Evolutionary conservation across 2,113 vertebrate species (phyloP).

Genomic region (Neogale vison): DNA sequence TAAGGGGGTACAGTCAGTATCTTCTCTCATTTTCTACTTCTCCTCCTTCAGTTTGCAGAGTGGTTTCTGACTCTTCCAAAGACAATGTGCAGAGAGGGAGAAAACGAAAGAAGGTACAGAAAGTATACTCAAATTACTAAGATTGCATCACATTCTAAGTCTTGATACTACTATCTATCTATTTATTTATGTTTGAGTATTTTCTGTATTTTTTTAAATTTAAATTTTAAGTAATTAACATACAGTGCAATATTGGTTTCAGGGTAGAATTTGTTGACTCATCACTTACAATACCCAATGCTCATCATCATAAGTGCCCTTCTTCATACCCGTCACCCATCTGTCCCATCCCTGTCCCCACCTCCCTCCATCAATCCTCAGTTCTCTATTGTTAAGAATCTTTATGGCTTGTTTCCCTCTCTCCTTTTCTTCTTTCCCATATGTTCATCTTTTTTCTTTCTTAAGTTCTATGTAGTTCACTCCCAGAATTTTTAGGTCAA

Average conservation of each 20-base stretch:
- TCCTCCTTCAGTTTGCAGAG: neutral
- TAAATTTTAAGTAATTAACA: neutral
- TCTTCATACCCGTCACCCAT: neutral
- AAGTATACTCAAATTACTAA: neutral
- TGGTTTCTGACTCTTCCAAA: neutral
- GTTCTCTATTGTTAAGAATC: neutral
- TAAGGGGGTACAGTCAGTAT: neutral
- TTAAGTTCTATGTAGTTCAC: neutral
- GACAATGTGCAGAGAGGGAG: neutral
- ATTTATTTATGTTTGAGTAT: neutral
- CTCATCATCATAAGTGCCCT: neutral
- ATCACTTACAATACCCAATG: neutral
- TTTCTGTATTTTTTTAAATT: neutral
- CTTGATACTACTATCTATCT: neutral
- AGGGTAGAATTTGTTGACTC: neutral
- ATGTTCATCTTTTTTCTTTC: neutral
- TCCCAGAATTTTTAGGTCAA: neutral
- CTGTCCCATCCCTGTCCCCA: neutral
- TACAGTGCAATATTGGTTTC: neutral
- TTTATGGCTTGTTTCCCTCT: neutral
- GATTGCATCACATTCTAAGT: neutral
- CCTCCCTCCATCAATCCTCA: neutral
- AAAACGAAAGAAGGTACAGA: neutral
- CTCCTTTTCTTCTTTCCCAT: neutral
- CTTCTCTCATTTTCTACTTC: conserved; percentile 1